phyloP scores from a whole-genome alignment of 1,140 invertebrate genomes.

The Pachypsylla venusta region DNA sequence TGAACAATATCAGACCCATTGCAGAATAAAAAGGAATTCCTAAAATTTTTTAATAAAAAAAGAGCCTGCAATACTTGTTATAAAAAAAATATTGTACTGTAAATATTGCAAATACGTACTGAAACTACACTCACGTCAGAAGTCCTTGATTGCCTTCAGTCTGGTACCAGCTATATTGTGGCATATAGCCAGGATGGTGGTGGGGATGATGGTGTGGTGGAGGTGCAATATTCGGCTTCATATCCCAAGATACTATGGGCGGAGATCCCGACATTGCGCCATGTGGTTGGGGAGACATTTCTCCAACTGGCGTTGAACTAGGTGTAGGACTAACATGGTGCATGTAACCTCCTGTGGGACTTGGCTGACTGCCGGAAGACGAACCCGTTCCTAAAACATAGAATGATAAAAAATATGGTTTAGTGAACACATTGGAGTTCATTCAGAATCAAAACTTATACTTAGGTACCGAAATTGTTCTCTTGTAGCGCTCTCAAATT shows the following conservation, averaged over 20 bases:
- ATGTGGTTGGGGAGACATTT: slow-evolving; percentile 41
- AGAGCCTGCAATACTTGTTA: no score
- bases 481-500: no score
- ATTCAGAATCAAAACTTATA: no score
- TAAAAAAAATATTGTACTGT: no score
- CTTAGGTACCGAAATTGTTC: no score
- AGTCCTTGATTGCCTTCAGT: slow-evolving; percentile 51
- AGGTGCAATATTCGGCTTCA: slow-evolving; percentile 37
- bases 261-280: slow-evolving; percentile 38
- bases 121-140: slow-evolving; percentile 45
- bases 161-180: slow-evolving; percentile 62
- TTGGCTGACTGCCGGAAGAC: slow-evolving; percentile 27
- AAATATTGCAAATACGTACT: not conserved
- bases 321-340: slow-evolving; percentile 26
- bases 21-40: no score
- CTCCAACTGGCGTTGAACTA: slow-evolving; percentile 39
- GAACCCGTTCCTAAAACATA: slow-evolving; percentile 24
- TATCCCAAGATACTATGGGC: slow-evolving; percentile 48
- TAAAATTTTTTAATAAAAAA: no score
- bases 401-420: not conserved
- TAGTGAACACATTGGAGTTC: not conserved
- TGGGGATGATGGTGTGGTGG: slow-evolving; percentile 34
- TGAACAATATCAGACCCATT: no score
- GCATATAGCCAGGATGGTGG: slow-evolving; percentile 39
- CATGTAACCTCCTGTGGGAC: slow-evolving; percentile 27